Evolutionary conservation across 2,888 invertebrate species (phyloP), one percentile per base, ranked within the genome.

Genomic region (Tipula lateralis): DNA sequence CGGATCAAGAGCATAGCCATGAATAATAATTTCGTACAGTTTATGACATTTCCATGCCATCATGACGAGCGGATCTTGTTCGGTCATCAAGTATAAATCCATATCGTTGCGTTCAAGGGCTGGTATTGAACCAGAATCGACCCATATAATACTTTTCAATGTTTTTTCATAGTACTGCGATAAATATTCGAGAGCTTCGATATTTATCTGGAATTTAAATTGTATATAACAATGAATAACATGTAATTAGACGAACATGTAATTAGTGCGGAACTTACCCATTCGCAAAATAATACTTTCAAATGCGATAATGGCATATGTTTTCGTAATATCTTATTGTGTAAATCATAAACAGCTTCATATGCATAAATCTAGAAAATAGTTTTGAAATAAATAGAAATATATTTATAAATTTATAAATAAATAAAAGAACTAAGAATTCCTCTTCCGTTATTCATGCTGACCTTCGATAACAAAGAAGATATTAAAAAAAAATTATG

Each of bases 231-330:
- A 80, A 12, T 32, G 32, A 32, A 32, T 32, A 32, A 32, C 32
- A 32, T n/a, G n/a, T n/a, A n/a, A n/a, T n/a, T n/a, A n/a, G n/a
- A n/a, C n/a, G n/a, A n/a, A n/a, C n/a, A n/a, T n/a, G n/a, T n/a
- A n/a, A n/a, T n/a, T n/a, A n/a, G n/a, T n/a, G 5, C 13, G 6
- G 83, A 6, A 89, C 90, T 90, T 89, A 92, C 92, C 88, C 91
- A 90, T 89, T 94, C 93, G 89, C 95, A 95, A 90, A 95, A 95
- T 87, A 95, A 92, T 85, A 94, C 93, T 88, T 94, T 93, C 84
- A 95, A 91, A 89, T 94, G 94, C 29, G 94, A 93, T 29, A 95
- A 90, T 19, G 95, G 95, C 94, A 95, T 94, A 85, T 92, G 91
- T 82, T 92, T 92, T 86, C 92, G 92, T 84, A 95, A 89, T 86